Conservation (phyloP, 2,113 vertebrate species). For the Epinephelus moara region DNA sequence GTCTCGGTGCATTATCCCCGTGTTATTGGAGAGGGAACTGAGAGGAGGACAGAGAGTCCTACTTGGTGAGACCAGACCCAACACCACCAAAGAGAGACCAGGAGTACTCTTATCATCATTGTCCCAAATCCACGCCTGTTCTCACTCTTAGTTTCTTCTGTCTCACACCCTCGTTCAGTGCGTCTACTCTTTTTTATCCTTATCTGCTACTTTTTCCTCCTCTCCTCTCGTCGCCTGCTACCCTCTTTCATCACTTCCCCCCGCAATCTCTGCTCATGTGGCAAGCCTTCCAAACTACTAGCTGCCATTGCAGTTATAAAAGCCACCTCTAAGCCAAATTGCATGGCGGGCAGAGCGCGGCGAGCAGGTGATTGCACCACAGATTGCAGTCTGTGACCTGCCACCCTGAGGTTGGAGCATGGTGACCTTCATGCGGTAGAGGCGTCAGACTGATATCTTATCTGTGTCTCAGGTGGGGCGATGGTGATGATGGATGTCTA, state of each 20-base stretch:
- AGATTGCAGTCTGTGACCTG: constrained; percentile 46
- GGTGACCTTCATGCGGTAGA: constrained; percentile 36
- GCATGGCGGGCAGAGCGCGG: background rate
- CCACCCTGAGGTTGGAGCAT: constrained; percentile 25
- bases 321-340: constrained; percentile 45
- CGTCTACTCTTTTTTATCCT: constrained; percentile 14
- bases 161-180: constrained; percentile 21
- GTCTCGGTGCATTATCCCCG: constrained; percentile 1
- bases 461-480: constrained; percentile 6
- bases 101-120: background rate
- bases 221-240: background rate
- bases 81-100: constrained; percentile 10
- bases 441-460: constrained; percentile 18
- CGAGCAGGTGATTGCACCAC: constrained; percentile 23
- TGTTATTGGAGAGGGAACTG: constrained; percentile 5
- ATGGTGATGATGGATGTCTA: constrained; percentile 40
- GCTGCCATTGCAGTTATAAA: constrained; percentile 37
- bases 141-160: constrained; percentile 1
- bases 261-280: constrained; percentile 13
- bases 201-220: background rate
- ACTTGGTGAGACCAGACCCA: background rate
- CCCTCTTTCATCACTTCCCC: constrained; percentile 6
- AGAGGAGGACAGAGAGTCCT: background rate
- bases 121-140: constrained; percentile 11
- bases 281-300: constrained; percentile 25